phyloP scores from a whole-genome alignment of 1,140 invertebrate species.

The Aphaenogaster rudis region DNA sequence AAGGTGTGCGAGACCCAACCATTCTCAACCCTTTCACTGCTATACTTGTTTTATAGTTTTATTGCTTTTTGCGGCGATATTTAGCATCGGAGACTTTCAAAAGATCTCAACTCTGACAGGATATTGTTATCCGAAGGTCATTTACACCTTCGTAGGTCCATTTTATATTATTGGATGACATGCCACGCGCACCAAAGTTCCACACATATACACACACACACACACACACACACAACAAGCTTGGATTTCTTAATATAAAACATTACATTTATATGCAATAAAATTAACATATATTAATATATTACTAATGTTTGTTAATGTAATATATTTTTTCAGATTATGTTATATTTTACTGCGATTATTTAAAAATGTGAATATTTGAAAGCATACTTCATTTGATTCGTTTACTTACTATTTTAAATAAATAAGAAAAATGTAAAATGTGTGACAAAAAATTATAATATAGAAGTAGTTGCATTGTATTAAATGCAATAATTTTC shows the following conservation, averaged over 20 bases:
- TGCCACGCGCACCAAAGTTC: neutral
- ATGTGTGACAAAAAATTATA: neutral
- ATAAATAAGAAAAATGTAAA: neutral
- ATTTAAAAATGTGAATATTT: neutral
- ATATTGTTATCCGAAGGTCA: slow-evolving; percentile 60
- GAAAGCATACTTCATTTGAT: neutral
- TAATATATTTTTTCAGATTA: neutral
- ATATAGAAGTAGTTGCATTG: neutral
- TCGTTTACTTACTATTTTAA: neutral
- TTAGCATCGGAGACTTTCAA: neutral
- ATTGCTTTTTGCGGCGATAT: slow-evolving; percentile 67
- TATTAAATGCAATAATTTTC: slow-evolving; percentile 9
- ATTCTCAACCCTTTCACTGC: slow-evolving; percentile 78
- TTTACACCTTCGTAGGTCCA: slow-evolving; percentile 23
- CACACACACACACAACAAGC: neutral
- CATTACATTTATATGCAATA: neutral
- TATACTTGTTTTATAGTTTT: slow-evolving; percentile 80
- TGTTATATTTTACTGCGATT: neutral
- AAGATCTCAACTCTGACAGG: slow-evolving; percentile 39
- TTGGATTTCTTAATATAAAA: neutral
- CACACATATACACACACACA: neutral
- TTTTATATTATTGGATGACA: slow-evolving; percentile 59
- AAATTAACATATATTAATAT: neutral
- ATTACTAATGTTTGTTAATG: neutral
- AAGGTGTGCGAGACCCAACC: slow-evolving; percentile 56